A percentile compares a stretch with the other conserved stretches of the same genome.
Evolutionary conservation across 2,113 vertebrate genomes (phyloP).

Genomic region (Naja naja): DNA sequence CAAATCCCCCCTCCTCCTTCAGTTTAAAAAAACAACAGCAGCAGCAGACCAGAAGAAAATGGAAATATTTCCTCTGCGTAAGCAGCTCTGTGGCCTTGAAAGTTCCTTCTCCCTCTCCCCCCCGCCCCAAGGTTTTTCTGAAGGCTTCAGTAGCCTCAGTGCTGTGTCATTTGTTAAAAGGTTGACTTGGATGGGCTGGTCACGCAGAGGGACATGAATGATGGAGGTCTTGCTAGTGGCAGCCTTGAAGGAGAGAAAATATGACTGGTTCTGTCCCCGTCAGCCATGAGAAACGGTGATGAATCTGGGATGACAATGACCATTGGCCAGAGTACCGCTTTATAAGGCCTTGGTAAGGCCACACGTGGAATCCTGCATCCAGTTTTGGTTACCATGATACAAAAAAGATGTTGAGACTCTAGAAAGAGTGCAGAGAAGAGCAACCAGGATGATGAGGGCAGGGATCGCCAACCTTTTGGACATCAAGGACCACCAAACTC

Average conservation of each 20-base stretch:
- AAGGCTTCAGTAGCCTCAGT: conserved; percentile 12
- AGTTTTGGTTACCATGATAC: background rate
- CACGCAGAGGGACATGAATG: conserved; percentile 10
- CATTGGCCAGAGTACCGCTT: background rate
- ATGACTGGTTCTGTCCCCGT: conserved; percentile 48
- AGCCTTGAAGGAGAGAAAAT: conserved; percentile 52
- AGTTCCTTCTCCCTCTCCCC: conserved; percentile 37
- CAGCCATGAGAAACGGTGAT: conserved; percentile 48
- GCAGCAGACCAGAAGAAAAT: conserved; percentile 19
- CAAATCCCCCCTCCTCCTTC: background rate
- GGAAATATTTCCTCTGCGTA: conserved; percentile 42
- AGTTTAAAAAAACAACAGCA: background rate
- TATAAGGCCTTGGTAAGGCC: too few relatives aligned
- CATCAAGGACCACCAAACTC: too few relatives aligned
- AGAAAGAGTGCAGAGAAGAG: background rate
- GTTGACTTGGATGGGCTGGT: conserved; percentile 51
- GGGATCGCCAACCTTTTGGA: too few relatives aligned
- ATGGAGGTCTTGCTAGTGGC: conserved; percentile 33
- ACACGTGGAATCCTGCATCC: background rate
- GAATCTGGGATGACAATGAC: conserved; percentile 27
- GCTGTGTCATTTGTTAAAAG: background rate
- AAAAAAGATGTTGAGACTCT: background rate
- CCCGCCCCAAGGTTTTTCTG: conserved; percentile 39
- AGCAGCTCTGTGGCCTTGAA: conserved; percentile 44
- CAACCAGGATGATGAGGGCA: background rate